Base-by-base conservation (phyloP, 2,113 vertebrate genomes). In the Nematolebias whitei region DNA sequence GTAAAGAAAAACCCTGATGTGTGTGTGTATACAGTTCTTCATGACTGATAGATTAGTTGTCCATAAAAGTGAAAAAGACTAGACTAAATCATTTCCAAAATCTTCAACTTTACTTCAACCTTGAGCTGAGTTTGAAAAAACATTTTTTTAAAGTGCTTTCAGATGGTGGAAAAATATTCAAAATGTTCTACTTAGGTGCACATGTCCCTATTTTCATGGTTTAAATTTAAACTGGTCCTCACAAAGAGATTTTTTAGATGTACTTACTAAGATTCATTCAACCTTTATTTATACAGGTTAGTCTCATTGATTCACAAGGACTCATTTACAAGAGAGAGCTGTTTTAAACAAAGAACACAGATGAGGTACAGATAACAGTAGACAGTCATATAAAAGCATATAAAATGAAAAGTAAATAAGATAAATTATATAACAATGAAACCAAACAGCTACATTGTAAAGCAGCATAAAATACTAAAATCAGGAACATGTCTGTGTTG, bases 1-100 rank as follows among this genome's bases (percentile, higher is more conserved):
- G 61, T 23, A 44, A 56, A n/a, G n/a, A n/a, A n/a, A 43, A 75
- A 73, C 61, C 15, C 15, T 35, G 5, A 35, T 8, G 43, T 44
- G 4, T 18, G 9, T 47, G 44, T 41, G 23, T 23, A 38, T 23
- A 18, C 12, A 62, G 55, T 54, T 12, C 8, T 63, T 11, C 15
- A 48, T 48, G 57, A 41, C 22, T 51, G 32, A 29, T 68, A 23
- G 5, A 39, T 45, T 29, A 51, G 26, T 11, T 40, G 53, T 47
- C 54, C 35, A 24, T 20, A 45, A 71, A 60, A 68, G 16, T n/a
- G n/a, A n/a, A n/a, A n/a, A n/a, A n/a, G n/a, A n/a, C n/a, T n/a
- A n/a, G n/a, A n/a, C n/a, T 29, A 29, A 29, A 29, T 29, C 3
- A 29, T 29, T 29, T 29, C 26, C 7, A 29, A 29, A 49, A 24